A percentile compares a stretch with the other conserved stretches of the same genome.
Evolutionary conservation across 2,797 vertebrate genomes (phyloP).

Genomic region (Botia almorhae): DNA sequence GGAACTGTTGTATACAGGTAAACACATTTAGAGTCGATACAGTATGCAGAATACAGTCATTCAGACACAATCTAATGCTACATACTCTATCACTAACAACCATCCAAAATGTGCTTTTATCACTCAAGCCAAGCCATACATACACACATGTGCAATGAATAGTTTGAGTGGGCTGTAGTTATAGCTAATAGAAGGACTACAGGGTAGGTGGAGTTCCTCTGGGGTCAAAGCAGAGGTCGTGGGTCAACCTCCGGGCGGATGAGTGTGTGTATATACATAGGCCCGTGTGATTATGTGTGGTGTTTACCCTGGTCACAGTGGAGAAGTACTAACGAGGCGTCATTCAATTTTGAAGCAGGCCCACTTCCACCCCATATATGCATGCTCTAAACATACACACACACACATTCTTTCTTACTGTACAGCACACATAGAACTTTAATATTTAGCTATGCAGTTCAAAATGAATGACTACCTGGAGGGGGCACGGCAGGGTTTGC

Average conservation of each 20-base stretch:
- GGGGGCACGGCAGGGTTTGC: conserved; percentile 47
- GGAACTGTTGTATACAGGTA: no score
- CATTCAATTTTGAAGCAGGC: conserved; percentile 51
- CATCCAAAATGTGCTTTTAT: neutral
- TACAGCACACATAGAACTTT: conserved; percentile 18
- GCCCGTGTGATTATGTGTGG: conserved; percentile 14
- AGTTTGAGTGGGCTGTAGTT: conserved; percentile 39
- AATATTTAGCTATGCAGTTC: conserved; percentile 16
- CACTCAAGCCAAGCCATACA: conserved; percentile 15
- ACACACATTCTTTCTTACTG: conserved; percentile 13
- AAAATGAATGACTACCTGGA: conserved; percentile 21
- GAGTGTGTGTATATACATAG: conserved; percentile 11
- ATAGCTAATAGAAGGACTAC: conserved; percentile 34
- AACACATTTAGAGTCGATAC: no score
- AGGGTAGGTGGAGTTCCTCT: conserved; percentile 27
- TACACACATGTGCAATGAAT: conserved; percentile 27
- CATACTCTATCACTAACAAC: neutral
- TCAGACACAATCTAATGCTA: no score
- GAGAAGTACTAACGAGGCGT: conserved; percentile 48
- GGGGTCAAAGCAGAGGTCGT: conserved; percentile 43
- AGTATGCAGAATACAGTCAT: no score
- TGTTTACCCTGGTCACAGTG: conserved; percentile 43
- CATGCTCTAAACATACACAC: conserved; percentile 12
- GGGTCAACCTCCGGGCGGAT: conserved; percentile 35
- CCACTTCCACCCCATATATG: conserved; percentile 44